Evolutionary conservation across 2,797 vertebrate species (phyloP).

Genomic region (Vireo griseus): DNA sequence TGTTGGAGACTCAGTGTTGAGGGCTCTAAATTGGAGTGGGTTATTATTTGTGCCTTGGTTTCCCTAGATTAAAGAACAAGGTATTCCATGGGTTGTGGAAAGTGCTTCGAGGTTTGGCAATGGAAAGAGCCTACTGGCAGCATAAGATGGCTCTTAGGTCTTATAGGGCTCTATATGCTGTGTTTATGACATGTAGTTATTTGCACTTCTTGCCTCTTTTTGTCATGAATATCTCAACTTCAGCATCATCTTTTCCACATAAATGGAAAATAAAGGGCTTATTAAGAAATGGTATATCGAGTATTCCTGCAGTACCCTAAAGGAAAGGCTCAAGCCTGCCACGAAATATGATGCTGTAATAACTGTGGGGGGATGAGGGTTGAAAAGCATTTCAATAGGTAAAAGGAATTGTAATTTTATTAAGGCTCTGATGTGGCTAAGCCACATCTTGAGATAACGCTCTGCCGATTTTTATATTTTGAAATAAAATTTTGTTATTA

Average conservation of each 20-base stretch:
- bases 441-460: neutral
- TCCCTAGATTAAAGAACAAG: neutral
- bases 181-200: too few species aligned
- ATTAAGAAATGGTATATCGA: neutral
- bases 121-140: neutral
- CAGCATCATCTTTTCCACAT: neutral
- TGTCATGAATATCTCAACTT: neutral
- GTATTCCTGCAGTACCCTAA: neutral
- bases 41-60: neutral
- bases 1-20: neutral
- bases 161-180: too few species aligned
- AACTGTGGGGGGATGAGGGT: neutral
- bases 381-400: neutral
- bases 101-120: neutral
- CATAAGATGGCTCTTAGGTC: neutral
- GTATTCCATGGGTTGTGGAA: neutral
- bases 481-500: neutral
- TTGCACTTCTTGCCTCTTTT: neutral
- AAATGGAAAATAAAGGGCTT: neutral
- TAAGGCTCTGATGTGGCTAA: neutral
- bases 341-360: neutral
- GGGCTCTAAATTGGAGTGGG: neutral
- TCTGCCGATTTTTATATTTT: constrained; percentile 4
- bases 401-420: neutral
- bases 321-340: neutral